These are phyloP conservation scores for Bradynema listronoti DNA, from an alignment of 1,140 invertebrate species.

Conservation along the genomic window DNA sequence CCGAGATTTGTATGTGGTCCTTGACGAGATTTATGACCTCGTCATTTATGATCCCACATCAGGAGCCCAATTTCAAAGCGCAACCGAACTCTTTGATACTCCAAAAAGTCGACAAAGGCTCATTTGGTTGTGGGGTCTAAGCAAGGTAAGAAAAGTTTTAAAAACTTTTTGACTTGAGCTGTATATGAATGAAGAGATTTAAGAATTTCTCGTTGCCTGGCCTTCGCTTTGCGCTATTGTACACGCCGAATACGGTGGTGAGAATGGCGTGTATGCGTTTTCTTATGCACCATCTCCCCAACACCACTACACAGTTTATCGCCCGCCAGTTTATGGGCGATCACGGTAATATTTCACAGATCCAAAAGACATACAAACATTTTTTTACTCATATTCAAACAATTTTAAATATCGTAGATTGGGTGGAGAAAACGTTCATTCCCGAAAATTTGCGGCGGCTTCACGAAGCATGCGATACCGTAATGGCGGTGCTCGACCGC, in stretches of 20 bases:
- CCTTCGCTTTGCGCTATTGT: conserved; percentile 30
- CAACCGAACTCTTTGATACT: conserved; percentile 28
- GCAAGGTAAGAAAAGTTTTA: conserved; percentile 23
- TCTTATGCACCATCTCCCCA: conserved; percentile 42
- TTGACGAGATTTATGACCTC: conserved; percentile 42
- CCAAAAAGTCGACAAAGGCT: conserved; percentile 13
- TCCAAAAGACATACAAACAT: background rate
- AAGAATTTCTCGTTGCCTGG: conserved; percentile 39
- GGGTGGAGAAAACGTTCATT: conserved; percentile 35
- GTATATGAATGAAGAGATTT: too few relatives aligned
- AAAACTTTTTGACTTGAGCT: background rate
- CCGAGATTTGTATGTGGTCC: conserved; percentile 30
- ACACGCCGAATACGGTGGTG: conserved; percentile 30
- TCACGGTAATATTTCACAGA: conserved; percentile 14
- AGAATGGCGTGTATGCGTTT: conserved; percentile 25
- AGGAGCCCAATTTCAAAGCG: conserved; percentile 24
- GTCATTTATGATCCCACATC: conserved; percentile 29
- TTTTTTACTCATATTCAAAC: background rate
- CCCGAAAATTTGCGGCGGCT: conserved; percentile 42
- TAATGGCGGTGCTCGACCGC: conserved; percentile 17
- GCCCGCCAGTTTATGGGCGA: conserved; percentile 32
- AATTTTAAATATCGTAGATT: conserved; percentile 23
- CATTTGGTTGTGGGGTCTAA: conserved; percentile 43
- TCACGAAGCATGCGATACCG: conserved; percentile 20
- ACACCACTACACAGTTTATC: conserved; percentile 43